phyloP scores from a whole-genome alignment of 1,140 invertebrate genomes.

The Lamellibrachia luymesi region DNA sequence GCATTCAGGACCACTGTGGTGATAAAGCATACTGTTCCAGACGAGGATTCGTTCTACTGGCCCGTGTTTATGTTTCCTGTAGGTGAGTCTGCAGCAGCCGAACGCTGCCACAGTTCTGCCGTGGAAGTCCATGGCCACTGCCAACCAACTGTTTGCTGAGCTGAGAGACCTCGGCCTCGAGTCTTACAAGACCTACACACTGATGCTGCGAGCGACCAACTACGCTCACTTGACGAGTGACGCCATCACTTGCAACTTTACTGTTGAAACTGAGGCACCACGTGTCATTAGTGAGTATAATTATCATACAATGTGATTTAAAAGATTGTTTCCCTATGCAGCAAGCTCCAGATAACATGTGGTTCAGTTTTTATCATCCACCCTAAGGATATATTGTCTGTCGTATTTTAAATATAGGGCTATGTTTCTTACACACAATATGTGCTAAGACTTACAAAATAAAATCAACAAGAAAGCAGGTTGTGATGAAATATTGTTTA shows the following conservation, averaged over 20 bases:
- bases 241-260: background rate
- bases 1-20: too few species aligned
- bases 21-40: too few species aligned
- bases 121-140: background rate
- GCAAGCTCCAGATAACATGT: background rate
- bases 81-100: background rate
- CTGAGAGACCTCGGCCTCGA: background rate
- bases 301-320: background rate
- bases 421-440: too few species aligned
- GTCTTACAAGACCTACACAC: background rate
- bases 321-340: background rate
- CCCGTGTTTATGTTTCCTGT: background rate
- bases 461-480: too few species aligned
- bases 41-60: background rate
- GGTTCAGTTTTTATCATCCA: too few species aligned
- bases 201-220: background rate
- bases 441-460: too few species aligned
- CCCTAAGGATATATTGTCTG: too few species aligned
- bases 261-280: background rate
- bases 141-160: background rate
- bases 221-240: background rate
- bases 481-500: too few species aligned
- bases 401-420: too few species aligned
- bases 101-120: background rate
- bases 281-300: background rate